Evolutionary conservation across 2,797 vertebrate species (phyloP).

Genomic region (Helarctos malayanus): DNA sequence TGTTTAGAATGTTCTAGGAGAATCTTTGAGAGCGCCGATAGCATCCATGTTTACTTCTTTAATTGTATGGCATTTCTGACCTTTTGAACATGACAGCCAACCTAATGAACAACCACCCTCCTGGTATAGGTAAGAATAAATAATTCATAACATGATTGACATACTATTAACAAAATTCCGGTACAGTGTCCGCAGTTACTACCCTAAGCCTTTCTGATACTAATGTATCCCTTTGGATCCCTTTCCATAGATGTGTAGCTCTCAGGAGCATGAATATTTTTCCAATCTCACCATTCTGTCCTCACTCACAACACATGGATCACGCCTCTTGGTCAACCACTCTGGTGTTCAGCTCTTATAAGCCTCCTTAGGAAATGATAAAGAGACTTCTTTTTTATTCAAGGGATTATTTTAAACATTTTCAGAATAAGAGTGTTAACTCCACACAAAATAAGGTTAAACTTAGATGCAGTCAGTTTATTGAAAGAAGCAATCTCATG

Average conservation of each 20-base stretch:
- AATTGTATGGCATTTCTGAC: not conserved
- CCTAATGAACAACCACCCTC: not conserved
- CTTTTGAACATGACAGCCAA: not conserved
- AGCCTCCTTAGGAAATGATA: not conserved
- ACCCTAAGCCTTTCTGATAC: not conserved
- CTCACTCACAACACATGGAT: not conserved
- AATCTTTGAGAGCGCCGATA: not conserved
- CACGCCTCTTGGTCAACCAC: not conserved
- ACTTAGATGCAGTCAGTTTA: not conserved
- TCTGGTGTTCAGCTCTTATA: not conserved
- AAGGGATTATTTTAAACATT: not conserved
- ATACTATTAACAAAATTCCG: not conserved
- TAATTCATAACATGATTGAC: not conserved
- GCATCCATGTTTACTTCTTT: not conserved
- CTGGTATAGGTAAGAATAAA: not conserved
- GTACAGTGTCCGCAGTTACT: not conserved
- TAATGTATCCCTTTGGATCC: rapidly evolving
- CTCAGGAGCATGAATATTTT: not conserved
- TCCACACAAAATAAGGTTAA: not conserved
- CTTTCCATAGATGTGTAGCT: not conserved
- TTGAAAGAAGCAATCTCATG: not conserved
- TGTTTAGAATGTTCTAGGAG: not conserved
- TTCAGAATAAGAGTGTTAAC: not conserved
- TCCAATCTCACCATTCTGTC: not conserved
- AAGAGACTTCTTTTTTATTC: not conserved